phyloP scores from a whole-genome alignment of 2,113 vertebrate species.

The Cervus canadensis region DNA sequence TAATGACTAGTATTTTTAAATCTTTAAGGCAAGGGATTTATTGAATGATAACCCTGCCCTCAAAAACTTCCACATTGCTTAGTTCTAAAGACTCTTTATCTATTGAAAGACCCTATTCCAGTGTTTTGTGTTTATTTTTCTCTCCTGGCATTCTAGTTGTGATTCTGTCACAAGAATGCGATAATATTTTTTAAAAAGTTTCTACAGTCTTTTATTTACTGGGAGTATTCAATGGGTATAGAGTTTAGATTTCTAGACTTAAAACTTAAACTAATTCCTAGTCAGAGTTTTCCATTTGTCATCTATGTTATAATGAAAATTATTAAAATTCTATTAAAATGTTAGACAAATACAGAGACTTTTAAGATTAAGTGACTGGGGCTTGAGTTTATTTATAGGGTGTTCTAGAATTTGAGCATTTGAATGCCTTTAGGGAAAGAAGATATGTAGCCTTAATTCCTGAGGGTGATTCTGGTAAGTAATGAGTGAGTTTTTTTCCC shows the following conservation, averaged over 20 bases:
- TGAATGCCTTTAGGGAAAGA: constrained; percentile 24
- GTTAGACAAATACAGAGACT: background rate
- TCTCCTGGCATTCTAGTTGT: background rate
- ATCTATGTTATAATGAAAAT: constrained; percentile 28
- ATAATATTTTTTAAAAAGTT: background rate
- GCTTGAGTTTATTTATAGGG: constrained; percentile 69
- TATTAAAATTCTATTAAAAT: constrained; percentile 34
- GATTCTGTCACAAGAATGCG: background rate
- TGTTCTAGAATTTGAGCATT: constrained; percentile 38
- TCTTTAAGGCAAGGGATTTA: background rate
- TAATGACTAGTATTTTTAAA: background rate
- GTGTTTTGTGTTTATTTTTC: constrained; percentile 1
- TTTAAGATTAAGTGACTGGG: constrained; percentile 36
- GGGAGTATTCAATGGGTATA: background rate
- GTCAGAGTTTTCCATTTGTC: background rate
- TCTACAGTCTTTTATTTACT: background rate
- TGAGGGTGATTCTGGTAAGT: constrained; percentile 46
- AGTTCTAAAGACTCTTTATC: background rate
- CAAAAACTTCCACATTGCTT: background rate
- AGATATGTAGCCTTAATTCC: background rate
- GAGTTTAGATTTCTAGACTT: background rate
- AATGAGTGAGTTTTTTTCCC: background rate
- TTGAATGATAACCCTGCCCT: background rate
- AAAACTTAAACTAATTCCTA: background rate
- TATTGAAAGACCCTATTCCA: background rate